Evolutionary conservation across 1,140 invertebrate species (phyloP).

Genomic region (Monochamus saltuarius): DNA sequence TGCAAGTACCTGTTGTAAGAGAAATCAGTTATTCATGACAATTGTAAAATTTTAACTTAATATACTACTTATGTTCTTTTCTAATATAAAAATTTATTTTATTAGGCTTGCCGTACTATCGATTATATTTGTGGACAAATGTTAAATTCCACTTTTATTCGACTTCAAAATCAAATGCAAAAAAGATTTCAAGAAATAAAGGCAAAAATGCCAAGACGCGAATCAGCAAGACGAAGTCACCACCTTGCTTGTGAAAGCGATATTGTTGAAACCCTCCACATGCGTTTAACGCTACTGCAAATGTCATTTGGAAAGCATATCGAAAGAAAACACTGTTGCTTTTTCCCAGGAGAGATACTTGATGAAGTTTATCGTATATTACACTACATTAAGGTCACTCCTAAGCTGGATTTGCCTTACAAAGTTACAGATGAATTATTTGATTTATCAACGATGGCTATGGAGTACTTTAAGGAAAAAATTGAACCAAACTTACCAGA

Average conservation of each 20-base stretch:
- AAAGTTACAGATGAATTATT: slow-evolving; percentile 90
- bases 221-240: slow-evolving; percentile 81
- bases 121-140: slow-evolving; percentile 75
- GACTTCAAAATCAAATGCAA: slow-evolving; percentile 76
- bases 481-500: slow-evolving; percentile 84
- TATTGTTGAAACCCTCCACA: slow-evolving; percentile 86
- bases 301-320: slow-evolving; percentile 92
- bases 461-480: slow-evolving; percentile 90
- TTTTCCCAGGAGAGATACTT: slow-evolving; percentile 82
- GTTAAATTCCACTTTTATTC: slow-evolving; percentile 79
- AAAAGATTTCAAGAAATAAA: slow-evolving; percentile 81
- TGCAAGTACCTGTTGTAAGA: no score
- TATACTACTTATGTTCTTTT: no score
- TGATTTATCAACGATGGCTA: slow-evolving; percentile 88
- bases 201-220: slow-evolving; percentile 84
- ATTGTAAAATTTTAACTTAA: no score
- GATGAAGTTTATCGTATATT: slow-evolving; percentile 68
- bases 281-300: slow-evolving; percentile 81
- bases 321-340: slow-evolving; percentile 85
- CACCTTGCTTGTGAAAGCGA: slow-evolving; percentile 83
- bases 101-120: slow-evolving; percentile 74
- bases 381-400: slow-evolving; percentile 78
- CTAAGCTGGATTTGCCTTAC: slow-evolving; percentile 77
- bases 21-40: no score
- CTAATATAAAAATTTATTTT: not conserved